Conservation (phyloP, 2,797 vertebrate species). For the Protosalanx chinensis region DNA sequence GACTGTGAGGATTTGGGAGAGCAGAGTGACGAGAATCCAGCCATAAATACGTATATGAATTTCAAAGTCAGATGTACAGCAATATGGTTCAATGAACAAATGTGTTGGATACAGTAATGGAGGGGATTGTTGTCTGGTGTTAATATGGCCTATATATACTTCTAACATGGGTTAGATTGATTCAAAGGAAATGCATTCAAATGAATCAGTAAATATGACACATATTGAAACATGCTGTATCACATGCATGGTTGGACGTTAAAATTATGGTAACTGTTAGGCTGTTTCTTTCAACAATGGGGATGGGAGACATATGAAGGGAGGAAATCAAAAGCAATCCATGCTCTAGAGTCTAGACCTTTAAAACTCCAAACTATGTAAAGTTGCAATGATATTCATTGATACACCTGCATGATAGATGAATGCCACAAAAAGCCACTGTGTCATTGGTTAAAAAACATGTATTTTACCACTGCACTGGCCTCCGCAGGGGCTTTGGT, state of each 20-base stretch:
- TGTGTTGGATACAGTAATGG: neutral
- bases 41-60: neutral
- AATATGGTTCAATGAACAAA: neutral
- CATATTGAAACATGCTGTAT: neutral
- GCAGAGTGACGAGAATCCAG: conserved; percentile 30
- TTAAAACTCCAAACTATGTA: neutral
- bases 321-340: conserved; percentile 1
- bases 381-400: conserved; percentile 10
- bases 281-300: neutral
- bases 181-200: neutral
- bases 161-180: conserved; percentile 1
- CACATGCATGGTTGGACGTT: neutral
- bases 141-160: neutral
- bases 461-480: conserved; percentile 54
- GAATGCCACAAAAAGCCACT: conserved; percentile 9
- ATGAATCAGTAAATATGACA: neutral
- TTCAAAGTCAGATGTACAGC: neutral
- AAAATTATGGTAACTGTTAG: neutral
- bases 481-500: conserved; percentile 37
- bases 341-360: neutral
- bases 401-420: conserved; percentile 6
- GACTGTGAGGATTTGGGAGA: conserved; percentile 60
- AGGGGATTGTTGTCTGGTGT: neutral
- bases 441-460: conserved; percentile 19
- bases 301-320: neutral